A percentile compares a stretch with the other conserved stretches of the same genome.
These are phyloP conservation scores for Trichogramma evanescens DNA, from an alignment of 2,888 invertebrate species.

Conservation along the genomic window DNA sequence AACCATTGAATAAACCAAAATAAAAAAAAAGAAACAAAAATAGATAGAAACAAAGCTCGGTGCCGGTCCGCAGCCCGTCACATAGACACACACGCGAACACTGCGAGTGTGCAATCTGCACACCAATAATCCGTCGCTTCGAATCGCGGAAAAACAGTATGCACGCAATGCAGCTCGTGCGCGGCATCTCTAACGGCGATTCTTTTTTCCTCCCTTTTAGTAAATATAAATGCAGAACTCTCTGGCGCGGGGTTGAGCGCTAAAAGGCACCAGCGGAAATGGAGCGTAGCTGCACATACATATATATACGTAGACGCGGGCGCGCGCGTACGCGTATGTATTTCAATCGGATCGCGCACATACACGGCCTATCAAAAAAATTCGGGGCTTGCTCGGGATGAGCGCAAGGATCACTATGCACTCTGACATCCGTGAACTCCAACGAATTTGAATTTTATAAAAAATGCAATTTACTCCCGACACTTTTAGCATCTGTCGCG, in stretches of 20 bases:
- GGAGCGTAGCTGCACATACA: conserved; percentile 1
- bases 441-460: conserved; percentile 21
- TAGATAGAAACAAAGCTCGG: background rate
- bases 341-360: conserved; percentile 7
- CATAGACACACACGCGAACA: background rate
- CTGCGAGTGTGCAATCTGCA: background rate
- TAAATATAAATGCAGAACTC: conserved; percentile 15
- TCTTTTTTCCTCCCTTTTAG: background rate
- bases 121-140: conserved; percentile 10
- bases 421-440: background rate
- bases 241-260: background rate
- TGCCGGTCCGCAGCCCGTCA: background rate
- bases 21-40: background rate
- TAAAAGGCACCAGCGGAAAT: conserved; percentile 14
- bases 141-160: background rate
- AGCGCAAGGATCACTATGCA: background rate
- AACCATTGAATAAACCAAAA: background rate
- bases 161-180: conserved; percentile 7
- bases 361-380: background rate
- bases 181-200: background rate
- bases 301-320: background rate
- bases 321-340: background rate
- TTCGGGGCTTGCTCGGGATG: background rate
- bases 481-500: conserved; percentile 10
- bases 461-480: conserved; percentile 14